Conservation (phyloP, 2,888 invertebrate genomes). For the Ectropis crepuscularia region DNA sequence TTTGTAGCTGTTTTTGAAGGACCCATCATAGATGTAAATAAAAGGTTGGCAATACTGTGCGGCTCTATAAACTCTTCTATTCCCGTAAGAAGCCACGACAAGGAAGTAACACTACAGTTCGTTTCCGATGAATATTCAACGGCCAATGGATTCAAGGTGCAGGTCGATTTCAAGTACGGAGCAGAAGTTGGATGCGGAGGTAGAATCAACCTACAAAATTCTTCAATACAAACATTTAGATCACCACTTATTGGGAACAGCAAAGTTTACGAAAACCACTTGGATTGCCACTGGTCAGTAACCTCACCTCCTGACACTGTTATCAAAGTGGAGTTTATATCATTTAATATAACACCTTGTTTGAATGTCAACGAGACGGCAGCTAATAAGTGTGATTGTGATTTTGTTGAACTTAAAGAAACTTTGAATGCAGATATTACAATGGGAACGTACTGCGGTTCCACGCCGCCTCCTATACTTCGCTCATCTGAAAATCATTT, state of each 20-base stretch:
- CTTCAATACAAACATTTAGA: constrained; percentile 66
- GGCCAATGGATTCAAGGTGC: constrained; percentile 84
- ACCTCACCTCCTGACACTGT: constrained; percentile 84
- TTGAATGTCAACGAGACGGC: constrained; percentile 68
- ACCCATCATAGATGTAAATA: constrained; percentile 54
- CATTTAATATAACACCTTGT: constrained; percentile 82
- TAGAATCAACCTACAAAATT: constrained; percentile 79
- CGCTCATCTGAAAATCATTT: constrained; percentile 86
- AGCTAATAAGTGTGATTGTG: constrained; percentile 86
- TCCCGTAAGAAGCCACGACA: constrained; percentile 84
- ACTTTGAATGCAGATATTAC: constrained; percentile 87
- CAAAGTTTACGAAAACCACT: constrained; percentile 84
- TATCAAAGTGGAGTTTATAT: constrained; percentile 85
- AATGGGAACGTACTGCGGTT: constrained; percentile 89
- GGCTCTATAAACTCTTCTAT: constrained; percentile 86
- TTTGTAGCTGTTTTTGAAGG: constrained; percentile 86
- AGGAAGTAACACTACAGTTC: constrained; percentile 83
- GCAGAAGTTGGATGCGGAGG: constrained; percentile 89
- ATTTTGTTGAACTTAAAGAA: constrained; percentile 90
- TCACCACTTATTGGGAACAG: constrained; percentile 63
- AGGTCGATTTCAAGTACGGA: constrained; percentile 84
- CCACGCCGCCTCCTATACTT: constrained; percentile 80
- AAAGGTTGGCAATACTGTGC: constrained; percentile 86
- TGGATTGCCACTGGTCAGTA: constrained; percentile 92
- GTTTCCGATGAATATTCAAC: constrained; percentile 69